A percentile compares a stretch with the other conserved stretches of the same genome.
phyloP scores from a whole-genome alignment of 2,113 vertebrate genomes.

The Eublepharis macularius region DNA sequence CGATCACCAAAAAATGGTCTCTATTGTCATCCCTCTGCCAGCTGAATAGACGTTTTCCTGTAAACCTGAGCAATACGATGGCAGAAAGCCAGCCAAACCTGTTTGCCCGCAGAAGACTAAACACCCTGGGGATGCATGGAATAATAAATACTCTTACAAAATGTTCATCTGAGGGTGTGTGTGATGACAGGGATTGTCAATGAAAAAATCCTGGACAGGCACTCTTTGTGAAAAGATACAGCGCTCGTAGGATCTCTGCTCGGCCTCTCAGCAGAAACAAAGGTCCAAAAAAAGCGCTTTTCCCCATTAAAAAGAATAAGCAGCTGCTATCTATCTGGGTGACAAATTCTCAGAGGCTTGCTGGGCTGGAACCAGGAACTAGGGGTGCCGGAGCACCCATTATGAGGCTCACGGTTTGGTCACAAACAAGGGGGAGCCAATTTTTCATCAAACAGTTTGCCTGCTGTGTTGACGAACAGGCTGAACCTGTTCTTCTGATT shows the following conservation, averaged over 20 bases:
- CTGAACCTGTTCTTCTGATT: too few species aligned
- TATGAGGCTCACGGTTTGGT: too few species aligned
- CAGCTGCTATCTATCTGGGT: background rate
- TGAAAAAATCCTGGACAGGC: background rate
- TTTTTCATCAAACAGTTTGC: too few species aligned
- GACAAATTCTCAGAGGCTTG: too few species aligned
- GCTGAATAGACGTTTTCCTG: conserved; percentile 59
- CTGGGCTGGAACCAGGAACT: too few species aligned
- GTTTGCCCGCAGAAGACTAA: conserved; percentile 30
- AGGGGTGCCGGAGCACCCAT: too few species aligned
- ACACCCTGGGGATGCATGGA: background rate
- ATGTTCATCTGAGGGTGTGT: background rate
- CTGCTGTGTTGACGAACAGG: too few species aligned
- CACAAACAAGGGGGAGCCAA: too few species aligned
- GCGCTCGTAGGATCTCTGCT: background rate
- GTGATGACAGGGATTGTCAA: background rate
- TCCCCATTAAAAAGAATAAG: background rate
- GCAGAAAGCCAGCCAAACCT: conserved; percentile 15
- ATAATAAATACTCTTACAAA: background rate
- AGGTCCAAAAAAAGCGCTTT: background rate
- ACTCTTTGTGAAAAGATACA: background rate
- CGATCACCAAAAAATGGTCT: conserved; percentile 43
- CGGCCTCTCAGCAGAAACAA: background rate
- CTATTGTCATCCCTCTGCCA: conserved; percentile 51
- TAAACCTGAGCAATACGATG: conserved; percentile 19